phyloP scores from a whole-genome alignment of 2,113 vertebrate species.

The Helogale parvula region DNA sequence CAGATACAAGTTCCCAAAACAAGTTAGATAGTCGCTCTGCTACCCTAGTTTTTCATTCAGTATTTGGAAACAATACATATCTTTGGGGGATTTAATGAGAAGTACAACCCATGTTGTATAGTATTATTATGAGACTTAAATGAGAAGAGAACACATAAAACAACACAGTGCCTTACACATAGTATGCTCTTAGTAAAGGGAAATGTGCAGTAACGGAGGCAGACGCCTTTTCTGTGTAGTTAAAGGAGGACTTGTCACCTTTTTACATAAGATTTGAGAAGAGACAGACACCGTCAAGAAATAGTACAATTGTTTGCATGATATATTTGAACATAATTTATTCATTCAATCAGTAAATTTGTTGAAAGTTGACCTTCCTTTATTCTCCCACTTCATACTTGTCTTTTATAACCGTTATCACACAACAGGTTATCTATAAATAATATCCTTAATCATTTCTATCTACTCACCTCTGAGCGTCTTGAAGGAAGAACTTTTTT shows the following conservation, averaged over 20 bases:
- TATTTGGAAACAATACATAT: not conserved
- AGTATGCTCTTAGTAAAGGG: not conserved
- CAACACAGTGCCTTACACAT: not conserved
- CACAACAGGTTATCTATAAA: not conserved
- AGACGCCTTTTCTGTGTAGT: not conserved
- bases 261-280: not conserved
- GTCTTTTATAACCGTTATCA: not conserved
- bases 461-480: not conserved
- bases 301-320: not conserved
- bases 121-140: not conserved
- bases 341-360: not conserved
- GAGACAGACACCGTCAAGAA: not conserved
- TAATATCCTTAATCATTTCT: not conserved
- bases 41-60: not conserved
- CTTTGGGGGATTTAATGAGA: constrained; percentile 22
- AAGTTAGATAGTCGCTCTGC: not conserved
- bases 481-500: not conserved
- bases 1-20: not conserved
- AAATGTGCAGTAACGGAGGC: not conserved
- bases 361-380: not conserved
- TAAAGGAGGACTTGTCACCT: not conserved
- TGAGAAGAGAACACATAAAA: not conserved
- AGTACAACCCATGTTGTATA: not conserved
- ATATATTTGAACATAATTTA: not conserved
- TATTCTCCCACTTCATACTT: not conserved